Conservation (phyloP, 2,888 invertebrate genomes). For the Gasteruption jaculator region DNA sequence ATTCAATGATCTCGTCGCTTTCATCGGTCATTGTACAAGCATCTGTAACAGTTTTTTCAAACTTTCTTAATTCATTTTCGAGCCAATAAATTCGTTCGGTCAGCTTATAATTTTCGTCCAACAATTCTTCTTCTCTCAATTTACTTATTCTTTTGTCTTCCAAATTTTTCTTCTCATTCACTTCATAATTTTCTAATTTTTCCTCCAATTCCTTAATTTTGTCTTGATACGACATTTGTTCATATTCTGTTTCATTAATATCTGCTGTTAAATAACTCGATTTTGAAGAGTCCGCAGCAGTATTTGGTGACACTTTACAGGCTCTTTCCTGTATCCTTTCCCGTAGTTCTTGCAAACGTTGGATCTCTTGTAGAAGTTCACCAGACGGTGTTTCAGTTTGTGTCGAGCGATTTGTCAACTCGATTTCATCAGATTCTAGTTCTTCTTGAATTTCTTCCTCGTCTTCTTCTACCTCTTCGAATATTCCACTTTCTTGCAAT, state of each 20-base stretch:
- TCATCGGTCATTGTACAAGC: constrained; percentile 6
- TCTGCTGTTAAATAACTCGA: too few species aligned
- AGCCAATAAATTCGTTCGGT: constrained; percentile 34
- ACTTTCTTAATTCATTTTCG: constrained; percentile 31
- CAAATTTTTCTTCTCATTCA: constrained; percentile 23
- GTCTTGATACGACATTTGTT: constrained; percentile 27
- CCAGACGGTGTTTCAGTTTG: constrained; percentile 41
- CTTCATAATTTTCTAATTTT: constrained; percentile 26
- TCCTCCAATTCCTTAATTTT: constrained; percentile 36
- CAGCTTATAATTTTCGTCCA: constrained; percentile 38
- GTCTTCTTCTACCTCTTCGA: constrained; percentile 58
- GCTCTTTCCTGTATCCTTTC: constrained; percentile 41
- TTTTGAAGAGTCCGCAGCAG: background rate
- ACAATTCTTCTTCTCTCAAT: constrained; percentile 36
- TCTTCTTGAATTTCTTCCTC: constrained; percentile 54
- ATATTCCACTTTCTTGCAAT: constrained; percentile 71
- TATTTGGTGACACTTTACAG: constrained; percentile 22
- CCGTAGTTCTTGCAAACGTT: constrained; percentile 40
- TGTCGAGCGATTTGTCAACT: constrained; percentile 35
- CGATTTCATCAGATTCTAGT: constrained; percentile 50
- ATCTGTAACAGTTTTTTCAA: constrained; percentile 7
- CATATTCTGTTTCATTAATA: too few species aligned
- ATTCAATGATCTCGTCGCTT: constrained; percentile 1
- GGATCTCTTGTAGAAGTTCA: constrained; percentile 41
- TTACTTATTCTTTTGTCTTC: constrained; percentile 29